These are phyloP conservation scores for Petrophora chlorosata DNA, from an alignment of 2,888 invertebrate genomes.

Conservation along the genomic window DNA sequence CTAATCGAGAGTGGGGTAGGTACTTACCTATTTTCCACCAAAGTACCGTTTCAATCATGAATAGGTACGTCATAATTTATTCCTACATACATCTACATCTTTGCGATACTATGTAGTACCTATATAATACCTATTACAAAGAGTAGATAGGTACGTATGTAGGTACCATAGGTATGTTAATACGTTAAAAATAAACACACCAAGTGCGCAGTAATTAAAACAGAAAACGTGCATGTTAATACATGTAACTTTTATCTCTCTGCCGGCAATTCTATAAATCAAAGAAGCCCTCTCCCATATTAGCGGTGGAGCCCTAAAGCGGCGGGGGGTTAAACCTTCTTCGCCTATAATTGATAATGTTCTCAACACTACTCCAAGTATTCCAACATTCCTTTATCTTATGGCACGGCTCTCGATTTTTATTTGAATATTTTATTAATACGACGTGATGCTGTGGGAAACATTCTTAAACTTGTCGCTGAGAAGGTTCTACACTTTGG, in stretches of 20 bases:
- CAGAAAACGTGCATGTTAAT: background rate
- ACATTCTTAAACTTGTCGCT: slow-evolving; percentile 11
- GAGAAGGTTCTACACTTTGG: background rate
- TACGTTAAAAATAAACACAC: background rate
- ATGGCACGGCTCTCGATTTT: slow-evolving; percentile 54
- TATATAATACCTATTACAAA: background rate
- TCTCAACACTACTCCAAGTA: slow-evolving; percentile 67
- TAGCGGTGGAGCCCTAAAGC: slow-evolving; percentile 32
- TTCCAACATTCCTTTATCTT: slow-evolving; percentile 64
- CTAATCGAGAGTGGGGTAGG: no score
- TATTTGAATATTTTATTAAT: slow-evolving; percentile 38
- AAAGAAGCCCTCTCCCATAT: slow-evolving; percentile 47
- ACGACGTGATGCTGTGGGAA: slow-evolving; percentile 23
- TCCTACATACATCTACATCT: no score
- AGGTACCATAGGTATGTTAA: no score
- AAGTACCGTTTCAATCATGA: no score
- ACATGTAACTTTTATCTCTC: slow-evolving; percentile 9
- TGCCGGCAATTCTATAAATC: slow-evolving; percentile 30
- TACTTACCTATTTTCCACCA: no score
- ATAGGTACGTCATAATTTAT: no score
- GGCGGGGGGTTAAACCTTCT: slow-evolving; percentile 25
- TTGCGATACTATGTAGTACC: no score
- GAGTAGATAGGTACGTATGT: no score
- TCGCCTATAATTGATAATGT: slow-evolving; percentile 66
- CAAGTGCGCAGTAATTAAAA: slow-evolving; percentile 4